Percentiles rank a stretch among this genome's conserved stretches.
These are phyloP conservation scores for Onychorhynchus coronatus DNA, from an alignment of 2,113 vertebrate species.

Conservation along the genomic window DNA sequence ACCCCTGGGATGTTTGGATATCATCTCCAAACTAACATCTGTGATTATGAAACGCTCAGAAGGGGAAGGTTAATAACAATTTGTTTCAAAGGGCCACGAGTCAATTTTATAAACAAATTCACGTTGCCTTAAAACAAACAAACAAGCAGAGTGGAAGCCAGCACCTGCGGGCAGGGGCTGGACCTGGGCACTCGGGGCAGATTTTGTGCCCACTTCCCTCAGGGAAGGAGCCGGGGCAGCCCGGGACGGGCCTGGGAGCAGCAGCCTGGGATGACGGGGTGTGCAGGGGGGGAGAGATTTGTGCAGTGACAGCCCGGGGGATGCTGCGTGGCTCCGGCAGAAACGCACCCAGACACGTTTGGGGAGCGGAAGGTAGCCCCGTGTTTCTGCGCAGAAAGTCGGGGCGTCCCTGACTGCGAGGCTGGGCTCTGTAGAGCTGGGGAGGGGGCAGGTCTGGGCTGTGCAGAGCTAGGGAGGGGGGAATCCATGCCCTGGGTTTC, in stretches of 20 bases:
- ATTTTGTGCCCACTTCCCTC: neutral
- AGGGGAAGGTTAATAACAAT: constrained; percentile 45
- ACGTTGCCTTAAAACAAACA: neutral
- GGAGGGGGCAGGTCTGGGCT: neutral
- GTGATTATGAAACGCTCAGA: constrained; percentile 24
- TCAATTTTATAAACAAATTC: constrained; percentile 27
- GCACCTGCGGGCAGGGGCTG: neutral
- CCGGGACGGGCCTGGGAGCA: neutral
- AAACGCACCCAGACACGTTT: neutral
- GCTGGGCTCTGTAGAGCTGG: neutral
- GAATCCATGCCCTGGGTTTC: neutral
- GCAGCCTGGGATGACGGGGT: neutral
- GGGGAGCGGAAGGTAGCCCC: neutral
- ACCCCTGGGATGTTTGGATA: constrained; percentile 56
- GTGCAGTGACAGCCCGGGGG: neutral
- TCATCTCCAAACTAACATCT: constrained; percentile 64
- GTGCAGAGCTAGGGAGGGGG: neutral
- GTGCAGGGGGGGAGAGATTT: neutral
- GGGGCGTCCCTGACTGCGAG: neutral
- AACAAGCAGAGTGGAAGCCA: neutral
- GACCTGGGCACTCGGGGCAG: neutral
- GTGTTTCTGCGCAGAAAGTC: neutral
- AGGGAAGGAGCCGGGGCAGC: neutral
- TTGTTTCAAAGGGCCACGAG: constrained; percentile 1
- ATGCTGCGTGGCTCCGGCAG: neutral